Conservation (phyloP, 2,888 invertebrate genomes). For the Mythimna albipuncta region DNA sequence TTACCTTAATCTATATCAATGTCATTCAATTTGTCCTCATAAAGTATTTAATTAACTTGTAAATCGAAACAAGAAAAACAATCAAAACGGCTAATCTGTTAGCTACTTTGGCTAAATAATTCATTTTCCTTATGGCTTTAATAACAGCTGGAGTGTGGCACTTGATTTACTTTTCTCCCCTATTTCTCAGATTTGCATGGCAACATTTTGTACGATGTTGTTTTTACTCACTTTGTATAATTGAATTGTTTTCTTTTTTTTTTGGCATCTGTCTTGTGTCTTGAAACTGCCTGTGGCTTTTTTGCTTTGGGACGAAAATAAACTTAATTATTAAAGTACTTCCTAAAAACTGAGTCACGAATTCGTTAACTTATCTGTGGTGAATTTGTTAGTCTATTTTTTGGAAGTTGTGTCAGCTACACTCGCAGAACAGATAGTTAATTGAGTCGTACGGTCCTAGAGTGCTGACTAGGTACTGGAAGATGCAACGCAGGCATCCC, state of each 20-base stretch:
- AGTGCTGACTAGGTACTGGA: too few relatives aligned
- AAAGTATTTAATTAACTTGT: conserved; percentile 36
- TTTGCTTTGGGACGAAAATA: conserved; percentile 17
- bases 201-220: conserved; percentile 46
- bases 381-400: neutral
- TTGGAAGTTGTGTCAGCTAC: too few relatives aligned
- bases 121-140: conserved; percentile 48
- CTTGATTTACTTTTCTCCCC: conserved; percentile 44
- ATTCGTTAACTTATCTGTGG: neutral
- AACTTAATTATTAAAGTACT: conserved; percentile 33
- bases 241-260: conserved; percentile 47
- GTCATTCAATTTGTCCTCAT: conserved; percentile 19
- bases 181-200: conserved; percentile 56
- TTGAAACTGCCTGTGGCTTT: conserved; percentile 24
- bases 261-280: conserved; percentile 46
- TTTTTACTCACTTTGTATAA: conserved; percentile 56
- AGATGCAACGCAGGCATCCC: too few relatives aligned
- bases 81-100: conserved; percentile 41
- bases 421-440: too few relatives aligned
- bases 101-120: conserved; percentile 41
- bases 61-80: conserved; percentile 43
- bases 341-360: neutral
- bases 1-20: conserved; percentile 6
- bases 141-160: conserved; percentile 42
- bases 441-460: too few relatives aligned